Percentiles rank a stretch among this genome's conserved stretches.
These are phyloP conservation scores for Pachydiplax longipennis DNA, from an alignment of 2,888 invertebrate species.

Conservation along the genomic window DNA sequence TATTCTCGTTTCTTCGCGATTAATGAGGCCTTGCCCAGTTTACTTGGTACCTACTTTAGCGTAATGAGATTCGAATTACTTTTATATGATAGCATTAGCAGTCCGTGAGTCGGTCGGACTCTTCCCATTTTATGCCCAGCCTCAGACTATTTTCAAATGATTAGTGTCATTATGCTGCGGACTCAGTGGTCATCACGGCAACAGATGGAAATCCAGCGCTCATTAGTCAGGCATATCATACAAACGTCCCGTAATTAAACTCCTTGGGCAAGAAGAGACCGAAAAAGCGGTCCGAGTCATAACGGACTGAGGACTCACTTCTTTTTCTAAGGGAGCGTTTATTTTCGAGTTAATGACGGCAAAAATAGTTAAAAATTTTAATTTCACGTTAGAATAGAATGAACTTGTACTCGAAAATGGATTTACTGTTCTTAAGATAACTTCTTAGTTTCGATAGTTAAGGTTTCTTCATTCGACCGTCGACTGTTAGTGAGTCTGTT, in stretches of 20 bases:
- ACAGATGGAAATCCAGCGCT: slow-evolving; percentile 8
- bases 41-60: not conserved
- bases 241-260: not conserved
- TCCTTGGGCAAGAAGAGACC: not conserved
- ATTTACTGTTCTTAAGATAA: too few relatives aligned
- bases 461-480: too few relatives aligned
- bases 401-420: too few relatives aligned
- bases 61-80: not conserved
- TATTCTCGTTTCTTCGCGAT: not conserved
- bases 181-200: not conserved
- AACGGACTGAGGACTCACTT: not conserved
- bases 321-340: too few relatives aligned
- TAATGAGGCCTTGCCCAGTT: not conserved
- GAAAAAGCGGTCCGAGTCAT: not conserved
- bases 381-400: too few relatives aligned
- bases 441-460: too few relatives aligned
- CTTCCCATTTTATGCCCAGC: not conserved
- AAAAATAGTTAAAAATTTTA: too few relatives aligned
- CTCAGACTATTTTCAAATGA: slow-evolving; percentile 5
- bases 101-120: not conserved
- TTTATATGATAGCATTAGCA: not conserved
- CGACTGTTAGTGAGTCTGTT: too few relatives aligned
- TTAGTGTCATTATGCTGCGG: slow-evolving; percentile 9
- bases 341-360: too few relatives aligned
- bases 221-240: slow-evolving; percentile 7